Base-by-base conservation (phyloP, 1,140 invertebrate species). In the Maconellicoccus hirsutus region DNA sequence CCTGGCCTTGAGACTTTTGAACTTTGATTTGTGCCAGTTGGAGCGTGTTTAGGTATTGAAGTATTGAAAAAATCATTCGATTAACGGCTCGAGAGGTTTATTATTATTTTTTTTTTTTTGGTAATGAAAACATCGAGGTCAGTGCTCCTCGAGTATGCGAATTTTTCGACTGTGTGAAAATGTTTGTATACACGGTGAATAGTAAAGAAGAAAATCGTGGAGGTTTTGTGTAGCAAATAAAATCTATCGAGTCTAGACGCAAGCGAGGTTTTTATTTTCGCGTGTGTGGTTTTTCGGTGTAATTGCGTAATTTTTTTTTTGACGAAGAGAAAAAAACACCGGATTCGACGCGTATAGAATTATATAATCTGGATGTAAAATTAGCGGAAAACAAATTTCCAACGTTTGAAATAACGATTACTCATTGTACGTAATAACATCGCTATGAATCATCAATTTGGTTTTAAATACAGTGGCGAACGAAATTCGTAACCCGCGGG, bases 1-100 rank as follows among this genome's bases (percentile, higher is more conserved):
- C 42, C n/a, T 52, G 42, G 42, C 42, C 42, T 52, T 52, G 42
- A 52, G 42, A 52, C 42, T 52, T 52, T 52, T 52, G 42, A 52
- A 52, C 42, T 52, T 52, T 19, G 42, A 52, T 52, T 19, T 52
- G 42, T 52, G 42, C 42, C 42, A 52, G 42, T 52, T 52, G 42
- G 6, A 8, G n/a, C 6, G 42, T 8, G n/a, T n/a, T n/a, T 52
- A 52, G n/a, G 12, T 33, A 6, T 52, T 3, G 42, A 52, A 3
- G 42, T 52, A 16, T 16, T 52, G n/a, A 16, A 52, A 52, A 3
- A 19, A 19, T 52, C 6, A 52, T 52, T 52, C 42, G n/a, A 52
- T 52, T 52, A 16, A 52, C n/a, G 42, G 29, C 29, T 12, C 29
- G n/a, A 38, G 6, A 14, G 14, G 42, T 52, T 52, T 52, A 52